phyloP scores from a whole-genome alignment of 2,113 vertebrate genomes.

The Lathamus discolor region DNA sequence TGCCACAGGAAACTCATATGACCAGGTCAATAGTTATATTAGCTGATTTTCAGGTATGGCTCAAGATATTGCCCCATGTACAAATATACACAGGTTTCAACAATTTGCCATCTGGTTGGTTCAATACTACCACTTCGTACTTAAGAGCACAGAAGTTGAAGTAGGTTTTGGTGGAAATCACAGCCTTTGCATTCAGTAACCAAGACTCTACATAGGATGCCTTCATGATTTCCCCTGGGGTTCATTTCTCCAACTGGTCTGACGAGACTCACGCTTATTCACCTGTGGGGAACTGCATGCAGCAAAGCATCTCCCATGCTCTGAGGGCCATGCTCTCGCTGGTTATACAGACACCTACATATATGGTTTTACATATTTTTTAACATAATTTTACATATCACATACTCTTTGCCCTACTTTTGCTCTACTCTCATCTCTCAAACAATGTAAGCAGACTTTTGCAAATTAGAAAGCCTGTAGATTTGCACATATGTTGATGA shows the following conservation, averaged over 20 bases:
- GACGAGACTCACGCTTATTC: accelerated
- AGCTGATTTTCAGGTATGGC: neutral
- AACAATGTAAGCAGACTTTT: neutral
- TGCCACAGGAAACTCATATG: neutral
- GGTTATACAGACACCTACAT: neutral
- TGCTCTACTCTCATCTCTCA: neutral
- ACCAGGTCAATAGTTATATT: neutral
- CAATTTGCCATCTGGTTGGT: accelerated
- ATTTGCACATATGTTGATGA: neutral
- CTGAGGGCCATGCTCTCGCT: neutral
- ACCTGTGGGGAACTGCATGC: accelerated
- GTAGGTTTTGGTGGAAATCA: neutral
- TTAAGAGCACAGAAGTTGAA: neutral
- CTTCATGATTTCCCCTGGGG: neutral
- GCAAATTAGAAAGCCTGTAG: neutral
- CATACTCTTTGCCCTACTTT: neutral
- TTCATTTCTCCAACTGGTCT: neutral
- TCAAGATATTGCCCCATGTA: neutral
- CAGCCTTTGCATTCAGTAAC: neutral
- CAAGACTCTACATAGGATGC: accelerated
- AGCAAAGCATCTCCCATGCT: neutral
- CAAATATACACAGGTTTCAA: neutral
- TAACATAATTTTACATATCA: neutral
- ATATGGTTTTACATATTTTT: neutral
- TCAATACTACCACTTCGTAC: neutral